phyloP scores from a whole-genome alignment of 2,888 invertebrate species.

The Acronicta aceris region DNA sequence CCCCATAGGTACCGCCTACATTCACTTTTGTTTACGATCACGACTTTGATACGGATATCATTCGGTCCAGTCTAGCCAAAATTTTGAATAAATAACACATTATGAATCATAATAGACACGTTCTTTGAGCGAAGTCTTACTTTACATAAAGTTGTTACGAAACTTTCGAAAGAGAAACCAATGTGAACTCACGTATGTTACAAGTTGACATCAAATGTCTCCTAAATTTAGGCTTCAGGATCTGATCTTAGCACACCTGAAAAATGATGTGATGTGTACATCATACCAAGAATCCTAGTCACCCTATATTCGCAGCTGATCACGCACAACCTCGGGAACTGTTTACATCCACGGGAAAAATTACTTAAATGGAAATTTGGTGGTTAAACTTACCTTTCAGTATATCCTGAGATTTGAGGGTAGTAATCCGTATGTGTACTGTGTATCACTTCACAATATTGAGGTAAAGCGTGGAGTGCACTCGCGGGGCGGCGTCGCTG shows the following conservation, averaged over 20 bases:
- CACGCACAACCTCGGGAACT: conserved; percentile 58
- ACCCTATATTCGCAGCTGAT: conserved; percentile 82
- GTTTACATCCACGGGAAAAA: conserved; percentile 48
- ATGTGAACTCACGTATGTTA: conserved; percentile 23
- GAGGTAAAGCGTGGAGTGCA: conserved; percentile 70
- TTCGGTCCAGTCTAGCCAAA: conserved; percentile 36
- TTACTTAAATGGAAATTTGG: conserved; percentile 1
- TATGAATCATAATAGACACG: conserved; percentile 46
- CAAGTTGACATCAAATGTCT: conserved; percentile 1
- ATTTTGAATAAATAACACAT: conserved; percentile 52
- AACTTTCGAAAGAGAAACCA: conserved; percentile 79
- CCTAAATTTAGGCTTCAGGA: background rate
- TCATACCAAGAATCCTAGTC: conserved; percentile 57
- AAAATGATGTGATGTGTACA: conserved; percentile 8
- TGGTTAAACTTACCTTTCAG: conserved; percentile 62
- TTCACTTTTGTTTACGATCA: conserved; percentile 84
- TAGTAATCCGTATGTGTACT: conserved; percentile 70
- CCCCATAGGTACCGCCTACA: conserved; percentile 77
- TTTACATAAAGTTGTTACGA: conserved; percentile 68
- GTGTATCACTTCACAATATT: conserved; percentile 81
- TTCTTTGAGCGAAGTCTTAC: conserved; percentile 39
- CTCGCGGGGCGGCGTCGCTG: conserved; percentile 75
- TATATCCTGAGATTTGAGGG: conserved; percentile 45
- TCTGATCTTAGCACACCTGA: background rate
- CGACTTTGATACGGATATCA: conserved; percentile 19